Evolutionary conservation across 2,797 vertebrate species (phyloP), one percentile per base, ranked within the genome.

Genomic region (Numenius phaeopus): DNA sequence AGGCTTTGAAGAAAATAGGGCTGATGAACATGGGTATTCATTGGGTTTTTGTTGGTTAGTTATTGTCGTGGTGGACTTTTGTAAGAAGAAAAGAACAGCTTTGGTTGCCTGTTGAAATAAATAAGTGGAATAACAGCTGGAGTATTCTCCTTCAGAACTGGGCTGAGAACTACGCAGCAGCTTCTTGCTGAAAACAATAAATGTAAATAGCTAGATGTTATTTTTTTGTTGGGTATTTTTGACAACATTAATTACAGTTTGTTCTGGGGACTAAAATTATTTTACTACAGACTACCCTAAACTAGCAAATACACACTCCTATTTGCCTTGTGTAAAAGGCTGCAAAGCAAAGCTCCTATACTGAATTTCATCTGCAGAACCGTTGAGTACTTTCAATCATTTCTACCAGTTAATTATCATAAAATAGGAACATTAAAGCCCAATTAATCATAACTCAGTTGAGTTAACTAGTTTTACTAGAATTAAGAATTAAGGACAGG

Each of bases 301-400:
- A 66, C n/a, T 57, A 86, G 58, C 52, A 88, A 94, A 78, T 32
- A 54, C 26, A n/a, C 7, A 7, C 17, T 57, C 6, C 21, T 71
- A 5, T 15, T 42, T 14, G 14, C 21, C 34, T 40, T n/a, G 18
- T 14, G 30, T 61, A 58, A 92, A 66, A 70, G 39, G 30, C 52
- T 70, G 67, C 49, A 89, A 87, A 89, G 73, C 76, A 95, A 89
- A 70, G 22, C 75, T 92, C 18, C n/a, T 40, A 7, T 52, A 80
- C 78, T 87, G 39, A 83, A 94, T 93, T 26, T 83, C 21, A 52
- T 11, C 73, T 66, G 70, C 59, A 81, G 71, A 78, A 30, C 47
- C 21, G 15, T 23, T 81, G 55, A 88, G 32, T n/a, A 18, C 18
- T 82, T 87, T 75, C 39, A 85, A 21, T 66, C 4, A 14, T 87